phyloP scores from a whole-genome alignment of 2,113 vertebrate species.

The Tachysurus vachellii region DNA sequence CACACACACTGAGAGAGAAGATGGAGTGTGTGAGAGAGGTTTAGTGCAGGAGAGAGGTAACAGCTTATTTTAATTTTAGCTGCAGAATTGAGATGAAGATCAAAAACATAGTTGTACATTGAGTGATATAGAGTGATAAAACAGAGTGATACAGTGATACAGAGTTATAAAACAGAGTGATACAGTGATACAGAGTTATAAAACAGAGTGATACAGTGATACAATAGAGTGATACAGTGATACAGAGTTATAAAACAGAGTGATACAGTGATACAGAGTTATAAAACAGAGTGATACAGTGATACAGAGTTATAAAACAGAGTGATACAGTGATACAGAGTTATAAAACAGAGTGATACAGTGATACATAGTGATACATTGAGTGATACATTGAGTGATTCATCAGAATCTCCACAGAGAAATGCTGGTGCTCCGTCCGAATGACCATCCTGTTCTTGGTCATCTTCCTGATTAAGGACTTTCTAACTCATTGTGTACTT shows the following conservation, averaged over 20 bases:
- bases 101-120: slow-evolving; percentile 55
- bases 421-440: too few species aligned
- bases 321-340: too few species aligned
- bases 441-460: too few species aligned
- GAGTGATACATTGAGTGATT: too few species aligned
- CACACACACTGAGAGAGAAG: slow-evolving; percentile 33
- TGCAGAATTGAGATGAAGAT: slow-evolving; percentile 58
- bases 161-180: background rate
- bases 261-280: background rate
- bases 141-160: background rate
- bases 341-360: too few species aligned
- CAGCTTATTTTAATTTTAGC: slow-evolving; percentile 74
- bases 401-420: too few species aligned
- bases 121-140: background rate
- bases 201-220: background rate
- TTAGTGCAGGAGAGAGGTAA: slow-evolving; percentile 65
- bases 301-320: too few species aligned
- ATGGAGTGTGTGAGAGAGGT: slow-evolving; percentile 60
- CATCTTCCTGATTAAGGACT: too few species aligned
- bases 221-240: background rate
- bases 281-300: too few species aligned
- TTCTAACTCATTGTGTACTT: too few species aligned
- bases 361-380: too few species aligned
- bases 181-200: background rate
- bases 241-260: background rate